These are phyloP conservation scores for Danio kyathit DNA, from an alignment of 2,797 vertebrate species.

Conservation along the genomic window DNA sequence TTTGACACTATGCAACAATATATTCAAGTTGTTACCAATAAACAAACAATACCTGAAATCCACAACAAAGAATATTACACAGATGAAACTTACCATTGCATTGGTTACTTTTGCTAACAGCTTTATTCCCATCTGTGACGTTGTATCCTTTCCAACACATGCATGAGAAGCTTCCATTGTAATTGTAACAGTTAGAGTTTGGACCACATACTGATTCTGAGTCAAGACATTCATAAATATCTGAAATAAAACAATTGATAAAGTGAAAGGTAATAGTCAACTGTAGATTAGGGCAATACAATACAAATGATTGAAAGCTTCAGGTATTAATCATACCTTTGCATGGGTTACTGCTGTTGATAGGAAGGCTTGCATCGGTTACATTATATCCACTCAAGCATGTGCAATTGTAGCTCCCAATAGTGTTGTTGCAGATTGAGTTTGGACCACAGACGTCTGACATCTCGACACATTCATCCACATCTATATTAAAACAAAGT, in stretches of 20 bases:
- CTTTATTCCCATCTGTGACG: background rate
- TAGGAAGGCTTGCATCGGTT: background rate
- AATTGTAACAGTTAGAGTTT: background rate
- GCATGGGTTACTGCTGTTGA: slow-evolving; percentile 8
- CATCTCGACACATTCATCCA: slow-evolving; percentile 33
- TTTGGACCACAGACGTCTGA: slow-evolving; percentile 31
- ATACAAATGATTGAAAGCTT: too few species aligned
- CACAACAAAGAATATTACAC: background rate
- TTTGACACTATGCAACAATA: background rate
- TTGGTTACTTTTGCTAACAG: background rate
- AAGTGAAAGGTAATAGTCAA: background rate
- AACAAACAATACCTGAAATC: background rate
- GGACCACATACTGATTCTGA: slow-evolving; percentile 15
- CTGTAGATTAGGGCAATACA: background rate
- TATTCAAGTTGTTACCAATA: background rate
- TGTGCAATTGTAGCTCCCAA: slow-evolving; percentile 7
- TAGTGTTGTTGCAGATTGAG: slow-evolving; percentile 33
- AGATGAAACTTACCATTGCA: slow-evolving; percentile 10
- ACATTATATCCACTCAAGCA: slow-evolving; percentile 18
- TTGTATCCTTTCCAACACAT: slow-evolving; percentile 12
- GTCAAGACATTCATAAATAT: slow-evolving; percentile 33
- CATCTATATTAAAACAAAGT: background rate
- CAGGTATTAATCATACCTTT: too few species aligned
- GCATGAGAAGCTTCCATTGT: slow-evolving; percentile 14
- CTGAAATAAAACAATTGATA: background rate